Conservation (phyloP, 2,888 invertebrate species). For the Aleiodes alternator region DNA sequence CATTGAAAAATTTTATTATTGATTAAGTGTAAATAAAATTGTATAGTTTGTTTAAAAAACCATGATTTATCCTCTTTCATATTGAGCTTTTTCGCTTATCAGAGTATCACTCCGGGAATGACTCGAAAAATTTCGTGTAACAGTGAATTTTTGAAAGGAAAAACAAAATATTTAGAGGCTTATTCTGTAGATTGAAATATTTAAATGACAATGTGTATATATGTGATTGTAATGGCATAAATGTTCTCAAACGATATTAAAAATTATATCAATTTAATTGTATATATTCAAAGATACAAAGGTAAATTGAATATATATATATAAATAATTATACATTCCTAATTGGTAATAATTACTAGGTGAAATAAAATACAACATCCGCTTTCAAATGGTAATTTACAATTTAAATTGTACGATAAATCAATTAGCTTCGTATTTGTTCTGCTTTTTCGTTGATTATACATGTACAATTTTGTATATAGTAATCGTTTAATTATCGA, state of each 20-base stretch:
- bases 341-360: too few species aligned
- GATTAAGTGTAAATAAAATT: slow-evolving; percentile 17
- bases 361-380: too few species aligned
- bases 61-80: background rate
- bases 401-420: background rate
- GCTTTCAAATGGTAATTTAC: too few species aligned
- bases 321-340: too few species aligned
- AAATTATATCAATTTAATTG: background rate
- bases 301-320: too few species aligned
- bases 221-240: background rate
- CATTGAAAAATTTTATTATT: background rate
- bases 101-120: background rate
- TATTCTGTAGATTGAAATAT: background rate
- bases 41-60: background rate
- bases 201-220: slow-evolving; percentile 21
- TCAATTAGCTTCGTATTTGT: background rate
- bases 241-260: background rate
- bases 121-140: background rate
- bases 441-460: too few species aligned
- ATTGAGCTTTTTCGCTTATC: slow-evolving; percentile 4
- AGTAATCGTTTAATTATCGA: background rate
- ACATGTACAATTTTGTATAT: slow-evolving; percentile 30
- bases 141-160: background rate
- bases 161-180: too few species aligned
- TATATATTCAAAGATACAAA: background rate